Evolutionary conservation across 2,797 vertebrate genomes (phyloP), one percentile per base, ranked within the genome.

Genomic region (Vireo griseus): DNA sequence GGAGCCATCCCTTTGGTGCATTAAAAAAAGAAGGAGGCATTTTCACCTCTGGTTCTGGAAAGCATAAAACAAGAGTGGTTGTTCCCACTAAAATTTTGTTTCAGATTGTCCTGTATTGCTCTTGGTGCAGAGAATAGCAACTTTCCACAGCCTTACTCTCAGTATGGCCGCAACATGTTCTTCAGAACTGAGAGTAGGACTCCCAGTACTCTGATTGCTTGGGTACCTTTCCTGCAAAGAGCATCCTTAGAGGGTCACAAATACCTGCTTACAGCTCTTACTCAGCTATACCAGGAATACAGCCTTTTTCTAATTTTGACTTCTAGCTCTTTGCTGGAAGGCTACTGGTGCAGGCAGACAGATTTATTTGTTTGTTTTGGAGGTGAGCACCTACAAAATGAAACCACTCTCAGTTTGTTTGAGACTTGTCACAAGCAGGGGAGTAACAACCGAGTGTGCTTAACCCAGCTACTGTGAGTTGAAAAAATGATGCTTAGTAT

Each of bases 11-110:
- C 35, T 35, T 35, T 35, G 48, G 28, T 33, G 31, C 28, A 7
- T 68, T 77, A 83, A 68, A 81, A 65, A 47, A 51, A 2, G 1
- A 57, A 65, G 10, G 39, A 86, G 44, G 22, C 5, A 31, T 54
- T 95, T 95, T 86, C 39, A n/a, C 79, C 39, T 88, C 69, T 68
- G 11, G 13, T 81, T 84, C 54, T 92, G 54, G 39, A 84, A 90
- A 78, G 42, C 44, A 65, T 17, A 68, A 68, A 76, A 44, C 47
- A 58, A 54, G 47, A 84, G 42, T 39, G 11, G 45, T 37, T 83
- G 42, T 52, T 93, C n/a, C 29, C 7, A 24, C 35, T 81, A 54
- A 68, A 31, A 29, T 81, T 81, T 88, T 68, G 25, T 54, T 91
- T 90, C 71, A 33, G 22, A 28, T 28, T 93, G 20, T 29, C 21